Evolutionary conservation across 2,797 vertebrate species (phyloP), one percentile per base, ranked within the genome.

Genomic region (Chaunax sp.): DNA sequence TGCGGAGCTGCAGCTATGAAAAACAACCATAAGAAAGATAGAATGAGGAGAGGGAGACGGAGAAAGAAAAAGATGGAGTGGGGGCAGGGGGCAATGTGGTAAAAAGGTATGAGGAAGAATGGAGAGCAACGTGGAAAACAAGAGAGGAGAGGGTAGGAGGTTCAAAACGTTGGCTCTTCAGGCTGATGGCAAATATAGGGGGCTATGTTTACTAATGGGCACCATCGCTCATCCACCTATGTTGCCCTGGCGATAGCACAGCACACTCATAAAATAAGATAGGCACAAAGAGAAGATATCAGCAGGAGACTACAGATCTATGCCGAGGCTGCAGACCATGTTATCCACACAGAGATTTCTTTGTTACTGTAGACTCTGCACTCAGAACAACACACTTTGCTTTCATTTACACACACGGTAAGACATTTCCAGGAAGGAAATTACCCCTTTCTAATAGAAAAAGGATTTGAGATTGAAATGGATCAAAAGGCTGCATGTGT

Each of bases 151-250:
- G 67, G 70, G 69, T 57, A 64, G 70, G 74, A 69, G 84, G 86
- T 84, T 83, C 53, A 70, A 89, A 76, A 77, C 81, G 76, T 51
- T 74, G 86, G 77, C 81, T 90, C 89, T 90, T 90, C 84, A 85
- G 86, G 84, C 89, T 82, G 25, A 74, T 83, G 87, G 84, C 86
- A 89, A 85, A 85, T 84, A 92, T 82, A 90, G 78, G 83, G 70
- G 79, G 83, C 90, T 88, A 85, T 89, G 89, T 91, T 90, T 90
- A 84, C 89, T 92, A 92, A 92, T 92, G 89, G 91, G 89, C 87
- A 77, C 87, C 85, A 91, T 92, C 91, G 84, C 80, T 92, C 91
- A 90, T 91, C 83, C 84, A 66, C 82, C 86, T 72, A 84, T 85
- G 90, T 90, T 90, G 83, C 90, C 84, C 71, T 73, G 83, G 88